Base-by-base conservation (phyloP, 1,140 invertebrate genomes). In the Drosophila nikananu region DNA sequence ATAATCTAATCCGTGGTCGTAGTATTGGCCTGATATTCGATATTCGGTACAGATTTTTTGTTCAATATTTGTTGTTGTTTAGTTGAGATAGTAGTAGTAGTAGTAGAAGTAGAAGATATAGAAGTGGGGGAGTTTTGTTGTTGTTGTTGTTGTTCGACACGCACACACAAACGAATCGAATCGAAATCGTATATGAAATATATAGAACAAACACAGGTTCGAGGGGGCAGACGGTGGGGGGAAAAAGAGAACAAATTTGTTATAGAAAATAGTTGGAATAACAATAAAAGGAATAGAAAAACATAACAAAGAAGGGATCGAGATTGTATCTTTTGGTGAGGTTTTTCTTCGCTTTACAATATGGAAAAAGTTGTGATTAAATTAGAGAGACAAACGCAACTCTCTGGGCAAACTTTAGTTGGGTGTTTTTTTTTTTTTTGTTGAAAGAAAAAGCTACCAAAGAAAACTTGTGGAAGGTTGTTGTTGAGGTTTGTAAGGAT, bases 1-100 rank as follows among this genome's bases (percentile, higher is more conserved):
- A 97, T 95, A 97, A 96, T 95, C 96, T 96, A 94, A 97, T 97
- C 96, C 97, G 96, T 95, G 97, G 96, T 95, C 96, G 96, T 93
- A 97, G 95, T 93, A 96, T 96, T 93, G 96, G 96, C 95, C 96
- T 96, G 92, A 92, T 93, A 71, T 41, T 91, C 52, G 52, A 37
- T 55, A 17, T 54, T 61, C 68, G 73, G 35, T 63, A 62, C 52
- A 63, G 39, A 61, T 64, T 59, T 55, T 37, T 23, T 23, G 52
- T 55, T 57, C 54, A 39, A 39, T 39, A 57, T 57, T 57, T 70
- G 67, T 79, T 46, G 64, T 66, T 48, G 62, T 75, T 83, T 65
- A 62, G 65, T 58, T 25, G 68, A 83, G 64, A 66, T 79, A 66
- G 64, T 79, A 66, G 77, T 71, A 61, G 75, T 82, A 62, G 71